Base-by-base conservation (phyloP, 2,113 vertebrate species). In the Bubo blakistoni region DNA sequence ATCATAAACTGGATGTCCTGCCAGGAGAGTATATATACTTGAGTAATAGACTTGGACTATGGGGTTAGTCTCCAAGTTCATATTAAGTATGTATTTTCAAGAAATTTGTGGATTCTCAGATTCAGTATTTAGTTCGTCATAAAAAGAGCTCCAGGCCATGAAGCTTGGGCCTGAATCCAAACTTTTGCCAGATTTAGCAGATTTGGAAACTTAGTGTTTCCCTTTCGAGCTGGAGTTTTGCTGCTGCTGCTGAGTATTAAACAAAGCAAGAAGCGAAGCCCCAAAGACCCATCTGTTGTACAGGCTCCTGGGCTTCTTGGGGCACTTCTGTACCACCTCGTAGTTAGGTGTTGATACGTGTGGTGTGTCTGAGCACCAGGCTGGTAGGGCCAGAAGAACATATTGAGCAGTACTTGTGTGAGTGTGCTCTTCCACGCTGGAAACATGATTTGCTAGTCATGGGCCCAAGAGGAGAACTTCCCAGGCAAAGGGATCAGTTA, bases 1-100 rank as follows among this genome's bases (percentile, higher is more conserved):
- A 81, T 92, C 83, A 87, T 69, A 92, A 94, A 94, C 94, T 92
- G 73, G 36, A 72, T 95, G 91, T 94, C 86, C 97, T 96, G 92
- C 96, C 95, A 94, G 92, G 32, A 79, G 69, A 54, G 65, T 76
- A 62, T 78, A 46, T 87, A 47, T 84, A 13, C 83, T 93, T 95
- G 88, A 94, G 83, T 94, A 86, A 92, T 69, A 84, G 91, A 19
- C 49, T 88, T 62, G 73, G 86, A 72, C 91, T 86, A 46, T 54
- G 81, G 86, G 57, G 72, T 79, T 91, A n/a, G 65, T 65, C 65
- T 95, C 72, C 76, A 92, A 94, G 83, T 94, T 96, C 76, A 49
- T 58, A 66, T 55, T 84, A 76, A 94, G 86, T 47, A 94, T 54
- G 72, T 81, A 81, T 96, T 96, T 94, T 90, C 69, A 78, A 90